phyloP scores from a whole-genome alignment of 1,140 invertebrate species.

The Papilio aristodemus region DNA sequence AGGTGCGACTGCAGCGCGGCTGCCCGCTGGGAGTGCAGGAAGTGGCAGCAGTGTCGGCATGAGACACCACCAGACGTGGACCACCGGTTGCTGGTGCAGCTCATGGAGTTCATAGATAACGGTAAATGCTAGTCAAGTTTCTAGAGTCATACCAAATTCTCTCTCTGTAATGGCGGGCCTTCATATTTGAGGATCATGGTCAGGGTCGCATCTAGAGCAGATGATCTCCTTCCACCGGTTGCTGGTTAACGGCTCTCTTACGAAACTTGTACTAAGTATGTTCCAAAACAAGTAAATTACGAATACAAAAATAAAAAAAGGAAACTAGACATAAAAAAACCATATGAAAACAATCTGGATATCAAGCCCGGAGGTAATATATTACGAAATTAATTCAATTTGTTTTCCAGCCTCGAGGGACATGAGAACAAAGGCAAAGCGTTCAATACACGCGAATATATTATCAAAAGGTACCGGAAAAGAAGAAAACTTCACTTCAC shows the following conservation, averaged over 20 bases:
- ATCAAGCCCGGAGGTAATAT: not conserved
- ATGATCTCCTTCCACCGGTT: too few relatives aligned
- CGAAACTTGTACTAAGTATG: too few relatives aligned
- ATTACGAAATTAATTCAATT: not conserved
- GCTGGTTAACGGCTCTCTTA: too few relatives aligned
- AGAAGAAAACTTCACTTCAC: constrained; percentile 27
- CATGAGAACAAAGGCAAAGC: not conserved
- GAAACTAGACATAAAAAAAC: too few relatives aligned
- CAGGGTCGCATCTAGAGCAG: too few relatives aligned
- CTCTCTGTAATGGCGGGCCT: too few relatives aligned
- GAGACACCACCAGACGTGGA: constrained; percentile 35
- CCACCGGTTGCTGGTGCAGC: constrained; percentile 40
- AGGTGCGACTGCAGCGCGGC: constrained; percentile 44
- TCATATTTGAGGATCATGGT: too few relatives aligned
- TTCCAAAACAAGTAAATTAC: too few relatives aligned
- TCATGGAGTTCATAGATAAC: constrained; percentile 43
- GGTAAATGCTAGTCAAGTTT: constrained; percentile 30
- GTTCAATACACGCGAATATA: not conserved
- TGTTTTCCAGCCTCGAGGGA: not conserved
- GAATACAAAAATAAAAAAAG: too few relatives aligned
- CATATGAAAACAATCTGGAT: too few relatives aligned
- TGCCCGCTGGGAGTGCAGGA: constrained; percentile 53
- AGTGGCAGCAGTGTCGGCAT: constrained; percentile 35
- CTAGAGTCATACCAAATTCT: not conserved
- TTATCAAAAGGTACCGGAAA: not conserved